These are phyloP conservation scores for Drosophila nannoptera DNA, from an alignment of 1,140 invertebrate genomes.

Conservation along the genomic window DNA sequence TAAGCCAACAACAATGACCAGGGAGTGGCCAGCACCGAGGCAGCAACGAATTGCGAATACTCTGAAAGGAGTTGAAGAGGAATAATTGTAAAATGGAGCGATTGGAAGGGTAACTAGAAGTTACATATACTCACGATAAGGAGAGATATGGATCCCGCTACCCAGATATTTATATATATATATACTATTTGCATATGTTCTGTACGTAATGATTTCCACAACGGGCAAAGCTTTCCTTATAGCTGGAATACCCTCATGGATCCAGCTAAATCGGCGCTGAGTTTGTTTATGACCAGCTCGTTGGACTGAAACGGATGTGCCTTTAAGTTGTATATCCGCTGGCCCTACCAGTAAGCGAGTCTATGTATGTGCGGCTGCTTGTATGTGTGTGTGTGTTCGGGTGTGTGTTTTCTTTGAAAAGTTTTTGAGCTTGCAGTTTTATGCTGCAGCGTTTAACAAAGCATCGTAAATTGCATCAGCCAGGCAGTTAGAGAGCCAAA, in stretches of 20 bases:
- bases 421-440: conserved; percentile 64
- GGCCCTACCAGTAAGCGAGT: conserved; percentile 19
- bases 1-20: conserved; percentile 20
- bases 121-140: too few species aligned
- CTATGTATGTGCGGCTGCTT: neutral
- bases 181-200: too few species aligned
- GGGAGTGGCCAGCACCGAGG: too few species aligned
- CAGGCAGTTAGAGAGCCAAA: conserved; percentile 30
- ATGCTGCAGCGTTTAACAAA: conserved; percentile 76
- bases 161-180: too few species aligned
- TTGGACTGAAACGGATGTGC: conserved; percentile 63
- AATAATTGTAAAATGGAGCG: neutral
- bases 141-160: too few species aligned
- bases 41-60: conserved; percentile 12
- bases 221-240: neutral
- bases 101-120: too few species aligned
- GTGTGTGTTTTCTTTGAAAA: conserved; percentile 15
- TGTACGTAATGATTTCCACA: too few species aligned
- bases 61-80: neutral
- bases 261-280: conserved; percentile 33
- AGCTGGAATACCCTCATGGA: conserved; percentile 4
- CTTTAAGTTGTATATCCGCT: conserved; percentile 75
- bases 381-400: conserved; percentile 19
- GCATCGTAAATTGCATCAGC: conserved; percentile 72
- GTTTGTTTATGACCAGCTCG: conserved; percentile 70